Percentiles rank a stretch among this genome's conserved stretches.
Evolutionary conservation across 2,888 invertebrate genomes (phyloP).

Genomic region (Hanleya hanleyi): DNA sequence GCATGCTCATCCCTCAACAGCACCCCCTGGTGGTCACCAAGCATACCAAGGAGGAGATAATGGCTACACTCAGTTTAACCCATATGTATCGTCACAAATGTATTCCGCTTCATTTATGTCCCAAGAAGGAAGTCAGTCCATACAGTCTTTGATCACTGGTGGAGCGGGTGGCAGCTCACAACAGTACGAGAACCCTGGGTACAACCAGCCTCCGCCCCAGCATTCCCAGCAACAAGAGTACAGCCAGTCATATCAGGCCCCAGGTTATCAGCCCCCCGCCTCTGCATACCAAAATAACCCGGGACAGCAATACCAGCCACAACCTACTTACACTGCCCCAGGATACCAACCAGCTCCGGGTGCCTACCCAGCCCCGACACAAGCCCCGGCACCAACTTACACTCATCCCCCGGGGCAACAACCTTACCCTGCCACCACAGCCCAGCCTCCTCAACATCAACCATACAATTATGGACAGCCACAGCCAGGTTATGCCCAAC

Average conservation of each 20-base stretch:
- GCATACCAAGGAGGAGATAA: neutral
- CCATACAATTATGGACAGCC: neutral
- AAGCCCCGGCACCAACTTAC: neutral
- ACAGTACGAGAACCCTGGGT: neutral
- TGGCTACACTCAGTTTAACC: conserved; percentile 52
- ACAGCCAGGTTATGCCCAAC: neutral
- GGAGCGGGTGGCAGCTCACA: conserved; percentile 26
- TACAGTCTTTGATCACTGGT: conserved; percentile 66
- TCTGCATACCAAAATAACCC: conserved; percentile 32
- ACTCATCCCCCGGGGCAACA: neutral
- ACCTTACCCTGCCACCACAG: neutral
- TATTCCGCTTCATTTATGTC: conserved; percentile 70
- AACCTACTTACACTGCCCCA: conserved; percentile 1
- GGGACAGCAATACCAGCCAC: conserved; percentile 28
- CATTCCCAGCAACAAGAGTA: conserved; percentile 3
- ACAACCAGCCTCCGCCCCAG: neutral
- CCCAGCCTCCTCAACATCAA: neutral
- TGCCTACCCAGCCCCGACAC: conserved; percentile 2
- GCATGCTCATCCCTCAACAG: neutral
- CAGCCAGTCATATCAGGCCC: conserved; percentile 18
- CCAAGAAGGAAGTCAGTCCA: conserved; percentile 66
- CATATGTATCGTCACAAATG: conserved; percentile 66
- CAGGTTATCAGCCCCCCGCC: conserved; percentile 21
- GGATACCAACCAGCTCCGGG: neutral
- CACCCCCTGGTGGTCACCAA: neutral